These are phyloP conservation scores for Choloepus hoffmanni DNA, from an alignment of 2,113 vertebrate genomes.

Conservation along the genomic window DNA sequence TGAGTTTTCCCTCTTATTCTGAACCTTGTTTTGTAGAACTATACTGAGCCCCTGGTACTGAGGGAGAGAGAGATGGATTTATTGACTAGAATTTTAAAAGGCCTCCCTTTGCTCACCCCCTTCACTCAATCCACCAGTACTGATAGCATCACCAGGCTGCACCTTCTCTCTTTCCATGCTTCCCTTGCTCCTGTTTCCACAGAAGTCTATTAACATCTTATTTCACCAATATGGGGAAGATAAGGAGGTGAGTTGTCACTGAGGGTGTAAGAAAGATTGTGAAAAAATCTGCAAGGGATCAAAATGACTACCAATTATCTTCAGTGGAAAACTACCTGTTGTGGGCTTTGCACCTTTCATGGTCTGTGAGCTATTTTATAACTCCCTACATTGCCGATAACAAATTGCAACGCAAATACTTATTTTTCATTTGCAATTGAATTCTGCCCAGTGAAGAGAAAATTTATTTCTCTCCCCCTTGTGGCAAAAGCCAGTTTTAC, in stretches of 20 bases:
- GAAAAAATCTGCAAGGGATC: background rate
- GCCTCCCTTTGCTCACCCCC: background rate
- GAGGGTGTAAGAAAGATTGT: background rate
- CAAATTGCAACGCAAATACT: background rate
- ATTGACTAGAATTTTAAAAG: background rate
- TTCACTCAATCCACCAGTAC: background rate
- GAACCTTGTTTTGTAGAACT: background rate
- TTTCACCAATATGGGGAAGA: background rate
- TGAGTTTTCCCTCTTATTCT: background rate
- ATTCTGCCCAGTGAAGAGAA: background rate
- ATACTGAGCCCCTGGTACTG: background rate
- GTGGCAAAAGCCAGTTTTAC: background rate
- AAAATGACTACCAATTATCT: background rate
- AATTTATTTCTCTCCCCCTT: background rate
- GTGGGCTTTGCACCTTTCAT: background rate
- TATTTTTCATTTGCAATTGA: background rate
- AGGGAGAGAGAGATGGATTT: background rate
- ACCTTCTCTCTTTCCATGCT: background rate
- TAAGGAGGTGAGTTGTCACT: background rate
- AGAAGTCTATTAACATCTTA: background rate
- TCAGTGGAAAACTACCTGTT: background rate
- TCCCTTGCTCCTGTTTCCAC: background rate
- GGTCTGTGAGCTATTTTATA: background rate
- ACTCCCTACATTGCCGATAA: background rate
- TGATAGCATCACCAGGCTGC: background rate